Evolutionary conservation across 2,113 vertebrate species (phyloP).

Genomic region (Mugil cephalus): DNA sequence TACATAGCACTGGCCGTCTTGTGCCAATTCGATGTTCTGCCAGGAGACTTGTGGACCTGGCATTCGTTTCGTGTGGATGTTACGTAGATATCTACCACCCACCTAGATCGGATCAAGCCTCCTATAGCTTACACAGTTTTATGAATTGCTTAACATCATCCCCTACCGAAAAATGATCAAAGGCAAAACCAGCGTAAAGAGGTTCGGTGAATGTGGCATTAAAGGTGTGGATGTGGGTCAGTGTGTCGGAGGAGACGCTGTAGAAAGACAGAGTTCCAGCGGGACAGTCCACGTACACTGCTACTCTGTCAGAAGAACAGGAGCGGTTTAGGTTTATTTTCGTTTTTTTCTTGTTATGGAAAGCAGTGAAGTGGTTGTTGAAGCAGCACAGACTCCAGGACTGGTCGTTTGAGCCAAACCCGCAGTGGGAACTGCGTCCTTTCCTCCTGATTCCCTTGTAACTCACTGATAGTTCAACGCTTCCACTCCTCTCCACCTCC

Average conservation of each 20-base stretch:
- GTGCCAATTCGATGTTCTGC: too few species aligned
- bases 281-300: too few species aligned
- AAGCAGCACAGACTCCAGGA: background rate
- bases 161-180: background rate
- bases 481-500: background rate
- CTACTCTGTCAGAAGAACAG: background rate
- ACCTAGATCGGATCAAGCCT: too few species aligned
- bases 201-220: background rate
- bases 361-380: background rate
- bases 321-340: background rate
- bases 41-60: too few species aligned
- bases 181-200: background rate
- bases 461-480: background rate
- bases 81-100: too few species aligned
- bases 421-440: background rate
- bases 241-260: background rate
- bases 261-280: background rate
- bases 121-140: background rate
- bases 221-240: background rate
- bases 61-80: too few species aligned
- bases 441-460: background rate
- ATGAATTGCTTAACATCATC: background rate
- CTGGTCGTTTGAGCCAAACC: background rate
- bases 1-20: too few species aligned
- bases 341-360: background rate